Conservation (phyloP, 1,140 invertebrate species). For the Euwallacea similis region DNA sequence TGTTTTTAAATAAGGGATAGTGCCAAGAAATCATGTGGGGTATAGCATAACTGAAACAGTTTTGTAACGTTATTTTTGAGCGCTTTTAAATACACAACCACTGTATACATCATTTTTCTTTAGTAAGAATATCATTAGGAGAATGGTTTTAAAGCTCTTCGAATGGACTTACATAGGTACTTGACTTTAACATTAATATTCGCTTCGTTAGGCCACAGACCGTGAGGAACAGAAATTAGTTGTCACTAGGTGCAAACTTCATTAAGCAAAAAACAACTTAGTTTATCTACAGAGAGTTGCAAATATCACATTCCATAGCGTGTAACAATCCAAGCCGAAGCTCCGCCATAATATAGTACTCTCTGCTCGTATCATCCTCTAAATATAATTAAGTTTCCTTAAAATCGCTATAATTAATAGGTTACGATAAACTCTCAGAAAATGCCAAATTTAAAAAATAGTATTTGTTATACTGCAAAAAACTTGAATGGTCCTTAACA, state of each 20-base stretch:
- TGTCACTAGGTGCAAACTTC: background rate
- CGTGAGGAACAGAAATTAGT: background rate
- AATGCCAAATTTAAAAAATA: constrained; percentile 10
- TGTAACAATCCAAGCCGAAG: constrained; percentile 3
- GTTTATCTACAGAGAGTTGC: constrained; percentile 21
- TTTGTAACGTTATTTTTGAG: background rate
- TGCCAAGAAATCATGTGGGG: no score
- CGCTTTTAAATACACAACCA: background rate
- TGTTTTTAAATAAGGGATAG: no score
- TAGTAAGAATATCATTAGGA: background rate
- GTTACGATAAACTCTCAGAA: background rate
- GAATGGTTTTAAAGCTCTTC: no score
- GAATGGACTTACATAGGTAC: background rate
- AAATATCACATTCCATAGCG: constrained; percentile 18
- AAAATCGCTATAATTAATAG: background rate
- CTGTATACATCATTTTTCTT: background rate
- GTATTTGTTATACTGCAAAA: background rate
- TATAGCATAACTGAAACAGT: background rate
- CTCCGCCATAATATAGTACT: constrained; percentile 1
- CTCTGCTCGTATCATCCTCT: background rate
- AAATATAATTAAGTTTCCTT: background rate
- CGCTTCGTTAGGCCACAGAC: no score
- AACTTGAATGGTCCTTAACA: background rate
- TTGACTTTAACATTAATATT: constrained; percentile 8
- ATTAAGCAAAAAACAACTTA: background rate